Percentiles rank a stretch among this genome's conserved stretches.
These are phyloP conservation scores for Denticeps clupeoides DNA, from an alignment of 2,797 vertebrate genomes.

Conservation along the genomic window DNA sequence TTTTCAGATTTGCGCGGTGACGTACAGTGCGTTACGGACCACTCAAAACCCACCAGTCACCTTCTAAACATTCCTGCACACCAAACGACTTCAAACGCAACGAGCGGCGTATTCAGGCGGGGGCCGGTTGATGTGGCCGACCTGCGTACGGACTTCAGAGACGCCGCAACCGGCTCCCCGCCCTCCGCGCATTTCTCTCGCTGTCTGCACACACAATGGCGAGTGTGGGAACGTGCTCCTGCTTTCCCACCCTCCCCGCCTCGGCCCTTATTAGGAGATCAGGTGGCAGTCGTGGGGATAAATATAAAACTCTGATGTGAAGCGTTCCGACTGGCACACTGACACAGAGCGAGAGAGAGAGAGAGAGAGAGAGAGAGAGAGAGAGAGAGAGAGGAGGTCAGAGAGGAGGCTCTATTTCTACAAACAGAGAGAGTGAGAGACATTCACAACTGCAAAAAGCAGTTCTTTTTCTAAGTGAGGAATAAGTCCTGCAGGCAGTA, in stretches of 20 bases:
- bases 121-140: no score
- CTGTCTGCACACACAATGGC: slow-evolving; percentile 4
- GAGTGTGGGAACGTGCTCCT: slow-evolving; percentile 15
- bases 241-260: background rate
- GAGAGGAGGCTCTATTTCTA: background rate
- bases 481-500: no score
- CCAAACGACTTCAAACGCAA: no score
- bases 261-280: slow-evolving; percentile 48
- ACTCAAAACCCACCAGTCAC: no score
- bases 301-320: slow-evolving; percentile 45
- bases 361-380: background rate
- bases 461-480: no score
- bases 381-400: background rate
- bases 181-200: background rate
- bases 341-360: slow-evolving; percentile 8
- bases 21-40: no score
- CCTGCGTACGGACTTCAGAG: background rate
- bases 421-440: background rate
- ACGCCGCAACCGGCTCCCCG: background rate
- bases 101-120: no score
- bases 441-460: no score
- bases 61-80: no score
- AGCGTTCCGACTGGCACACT: slow-evolving; percentile 39
- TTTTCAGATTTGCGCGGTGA: no score
- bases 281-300: slow-evolving; percentile 35